phyloP scores from a whole-genome alignment of 92 coral and sea anemone species.

The Bergia sp. region DNA sequence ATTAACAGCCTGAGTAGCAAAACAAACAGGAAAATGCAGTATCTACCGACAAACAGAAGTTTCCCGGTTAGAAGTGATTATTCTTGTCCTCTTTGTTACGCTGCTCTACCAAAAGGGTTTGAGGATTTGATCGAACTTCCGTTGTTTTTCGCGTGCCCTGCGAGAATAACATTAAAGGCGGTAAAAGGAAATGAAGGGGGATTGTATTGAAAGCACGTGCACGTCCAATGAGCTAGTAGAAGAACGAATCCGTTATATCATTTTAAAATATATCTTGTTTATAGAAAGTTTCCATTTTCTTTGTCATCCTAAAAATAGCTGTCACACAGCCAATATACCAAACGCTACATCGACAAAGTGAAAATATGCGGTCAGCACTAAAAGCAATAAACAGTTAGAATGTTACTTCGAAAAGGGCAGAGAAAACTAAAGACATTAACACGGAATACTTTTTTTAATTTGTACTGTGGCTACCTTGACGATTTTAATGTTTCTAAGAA shows the following conservation, averaged over 20 bases:
- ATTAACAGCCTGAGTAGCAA: background rate
- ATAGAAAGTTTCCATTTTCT: background rate
- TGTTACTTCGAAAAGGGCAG: background rate
- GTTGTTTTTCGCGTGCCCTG: background rate
- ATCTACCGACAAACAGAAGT: background rate
- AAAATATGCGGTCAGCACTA: background rate
- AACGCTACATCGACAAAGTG: background rate
- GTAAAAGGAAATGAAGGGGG: background rate
- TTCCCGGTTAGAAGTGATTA: background rate
- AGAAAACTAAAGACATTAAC: background rate
- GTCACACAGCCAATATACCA: background rate
- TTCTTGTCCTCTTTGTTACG: background rate
- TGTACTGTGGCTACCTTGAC: background rate
- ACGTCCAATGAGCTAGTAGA: background rate
- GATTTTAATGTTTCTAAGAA: background rate
- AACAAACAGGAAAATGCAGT: background rate
- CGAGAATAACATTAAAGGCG: background rate
- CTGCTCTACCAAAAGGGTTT: background rate
- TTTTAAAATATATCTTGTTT: background rate
- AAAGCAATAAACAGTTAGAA: background rate
- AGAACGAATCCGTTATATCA: background rate
- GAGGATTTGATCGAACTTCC: background rate
- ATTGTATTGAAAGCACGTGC: background rate
- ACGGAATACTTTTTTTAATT: background rate
- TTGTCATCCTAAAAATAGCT: background rate